Evolutionary conservation across 2,888 invertebrate species (phyloP), one percentile per base, ranked within the genome.

Genomic region (Endotricha flammealis): DNA sequence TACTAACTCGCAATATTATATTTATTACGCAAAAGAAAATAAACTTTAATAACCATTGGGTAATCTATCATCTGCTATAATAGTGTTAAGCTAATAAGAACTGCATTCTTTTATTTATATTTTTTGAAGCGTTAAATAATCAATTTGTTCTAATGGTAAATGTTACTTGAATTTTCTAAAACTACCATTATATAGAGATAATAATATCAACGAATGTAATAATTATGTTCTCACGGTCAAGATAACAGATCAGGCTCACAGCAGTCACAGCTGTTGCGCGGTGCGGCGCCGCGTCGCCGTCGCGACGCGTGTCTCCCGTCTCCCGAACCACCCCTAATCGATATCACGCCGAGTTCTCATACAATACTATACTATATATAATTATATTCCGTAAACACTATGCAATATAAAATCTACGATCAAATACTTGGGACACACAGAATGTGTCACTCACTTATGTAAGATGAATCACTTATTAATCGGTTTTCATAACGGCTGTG

Each of bases 261-360:
- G 82, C 76, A 79, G 81, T 64, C 72, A 71, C 82, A 81, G 82
- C 76, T 79, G 81, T 75, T 78, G 78, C 71, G 70, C 65, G 70
- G 52, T 59, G 70, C 64, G 70, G 66, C 68, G 72, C 61, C 61
- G 67, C 68, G 61, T 46, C 54, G 56, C 44, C 59, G 63, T 44
- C 59, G 64, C 67, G 64, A 52, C 68, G 62, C 59, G 52, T 43
- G 42, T 58, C 59, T 39, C 61, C 65, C 57, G 53, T 56, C 60
- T 64, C 63, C 60, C 61, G 60, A 64, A 60, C 64, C 68, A 64
- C 62, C 74, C 67, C 68, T 64, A 66, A 77, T 77, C 74, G 67
- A 79, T 76, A 64, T 47, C 57, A 55, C 52, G 45, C 43, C 45
- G 42, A 42, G 44, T 54, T 41, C 37, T 31, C 42, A 41, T 41